Evolutionary conservation across 2,113 vertebrate genomes (phyloP).

Genomic region (Sinocyclocheilus anshuiensis): DNA sequence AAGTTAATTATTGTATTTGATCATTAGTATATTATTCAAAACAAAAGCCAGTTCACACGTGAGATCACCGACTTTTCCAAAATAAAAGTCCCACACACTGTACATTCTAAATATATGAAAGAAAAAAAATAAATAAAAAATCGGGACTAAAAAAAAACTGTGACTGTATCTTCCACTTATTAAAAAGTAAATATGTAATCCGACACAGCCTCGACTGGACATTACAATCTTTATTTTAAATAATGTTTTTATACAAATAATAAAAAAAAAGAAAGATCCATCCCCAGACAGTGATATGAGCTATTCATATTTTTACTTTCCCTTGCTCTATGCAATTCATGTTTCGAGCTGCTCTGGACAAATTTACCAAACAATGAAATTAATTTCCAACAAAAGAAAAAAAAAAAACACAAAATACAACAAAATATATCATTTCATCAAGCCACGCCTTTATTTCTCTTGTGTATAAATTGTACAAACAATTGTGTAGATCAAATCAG

Average conservation of each 20-base stretch:
- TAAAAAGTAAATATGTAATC: background rate
- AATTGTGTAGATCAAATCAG: constrained; percentile 80
- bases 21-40: too few species aligned
- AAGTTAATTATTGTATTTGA: background rate
- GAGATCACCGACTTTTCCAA: background rate
- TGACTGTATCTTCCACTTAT: background rate
- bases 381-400: background rate
- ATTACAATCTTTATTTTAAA: background rate
- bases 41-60: background rate
- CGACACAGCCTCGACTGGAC: background rate
- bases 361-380: background rate
- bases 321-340: background rate
- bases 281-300: too few species aligned
- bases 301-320: background rate
- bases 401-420: constrained; percentile 6
- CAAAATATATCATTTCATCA: constrained; percentile 74
- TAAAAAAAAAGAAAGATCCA: background rate
- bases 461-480: constrained; percentile 99
- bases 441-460: constrained; percentile 93
- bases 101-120: background rate
- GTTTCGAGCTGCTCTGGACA: background rate
- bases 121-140: too few species aligned
- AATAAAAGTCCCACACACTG: background rate
- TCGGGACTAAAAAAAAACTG: too few species aligned
- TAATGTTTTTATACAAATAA: background rate